Base-by-base conservation (phyloP, 2,113 vertebrate species). In the Terrapene triunguis region DNA sequence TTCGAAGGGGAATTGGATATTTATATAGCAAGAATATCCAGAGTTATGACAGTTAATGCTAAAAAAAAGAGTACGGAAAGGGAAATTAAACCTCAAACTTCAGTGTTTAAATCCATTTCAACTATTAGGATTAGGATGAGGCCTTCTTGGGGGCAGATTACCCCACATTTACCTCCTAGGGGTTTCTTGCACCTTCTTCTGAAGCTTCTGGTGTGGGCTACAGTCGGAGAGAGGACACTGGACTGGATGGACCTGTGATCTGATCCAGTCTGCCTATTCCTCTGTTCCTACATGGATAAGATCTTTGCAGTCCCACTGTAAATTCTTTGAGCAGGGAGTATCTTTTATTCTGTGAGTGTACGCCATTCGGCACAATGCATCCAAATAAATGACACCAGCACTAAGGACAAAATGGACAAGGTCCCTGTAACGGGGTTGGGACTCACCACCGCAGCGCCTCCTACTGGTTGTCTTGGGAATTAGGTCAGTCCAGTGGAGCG, bases 191-290 rank as follows among this genome's bases (percentile, higher is more conserved):
- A 3, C 19, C 79, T 88, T 16, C 50, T 86, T 88, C 10, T 51
- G 54, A 82, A 85, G 42, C 47, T 4, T 80, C 79, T 69, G 8
- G 5, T 35, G 59, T 29, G 27, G 47, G 48, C 16, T 48, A 17
- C 48, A 5, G 17, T 24, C 5, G 21, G n/a, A 19, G 22, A 4
- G 0, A 3, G 6, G 2, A 0, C n/a, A 54, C 48, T 19, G 91
- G 78, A 59, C 48, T 89, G 84, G 83, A 89, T 62, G n/a, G 21
- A 78, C 80, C 50, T 55, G 57, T 84, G 42, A 65, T 72, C 80
- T 54, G 86, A 5, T 2, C 44, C 48, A 44, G 78, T 24, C 4
- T 88, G 85, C 32, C 55, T 65, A 13, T 0, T 72, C 35, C 47
- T 6, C 38, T 74, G 38, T 22, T 38, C 19, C 6, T 78, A 51